Conservation (phyloP, 2,888 invertebrate species). For the Cremastobaeus sp. region DNA sequence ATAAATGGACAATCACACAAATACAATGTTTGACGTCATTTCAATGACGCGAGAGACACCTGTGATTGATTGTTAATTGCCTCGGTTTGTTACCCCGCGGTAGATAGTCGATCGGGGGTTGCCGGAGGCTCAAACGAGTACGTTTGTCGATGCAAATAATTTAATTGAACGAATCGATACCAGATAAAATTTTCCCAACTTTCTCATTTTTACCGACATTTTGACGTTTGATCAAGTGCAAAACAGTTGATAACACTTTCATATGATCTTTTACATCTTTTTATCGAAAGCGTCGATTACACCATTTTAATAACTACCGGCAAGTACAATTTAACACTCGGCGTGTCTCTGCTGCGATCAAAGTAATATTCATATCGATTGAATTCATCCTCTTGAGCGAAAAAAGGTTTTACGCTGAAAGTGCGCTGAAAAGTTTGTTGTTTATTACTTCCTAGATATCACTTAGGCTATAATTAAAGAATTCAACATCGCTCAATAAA, state of each 20-base stretch:
- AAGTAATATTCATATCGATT: no score
- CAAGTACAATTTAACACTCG: no score
- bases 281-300: no score
- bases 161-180: slow-evolving; percentile 75
- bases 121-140: slow-evolving; percentile 61
- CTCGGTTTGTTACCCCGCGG: slow-evolving; percentile 77
- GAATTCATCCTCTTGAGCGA: no score
- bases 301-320: no score
- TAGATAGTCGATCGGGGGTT: slow-evolving; percentile 52
- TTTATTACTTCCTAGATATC: no score
- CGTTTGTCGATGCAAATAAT: slow-evolving; percentile 71
- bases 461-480: no score
- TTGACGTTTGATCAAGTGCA: slow-evolving; percentile 35
- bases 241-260: background rate
- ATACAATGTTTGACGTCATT: slow-evolving; percentile 78
- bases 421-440: no score
- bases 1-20: slow-evolving; percentile 79
- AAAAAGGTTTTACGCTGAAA: no score
- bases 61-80: slow-evolving; percentile 79
- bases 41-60: slow-evolving; percentile 78
- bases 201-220: slow-evolving; percentile 61
- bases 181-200: slow-evolving; percentile 65
- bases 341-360: no score
- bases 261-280: background rate
- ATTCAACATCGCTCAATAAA: no score